A percentile compares a stretch with the other conserved stretches of the same genome.
Conservation (phyloP, 1,140 invertebrate species). For the Drosophila pachea region DNA sequence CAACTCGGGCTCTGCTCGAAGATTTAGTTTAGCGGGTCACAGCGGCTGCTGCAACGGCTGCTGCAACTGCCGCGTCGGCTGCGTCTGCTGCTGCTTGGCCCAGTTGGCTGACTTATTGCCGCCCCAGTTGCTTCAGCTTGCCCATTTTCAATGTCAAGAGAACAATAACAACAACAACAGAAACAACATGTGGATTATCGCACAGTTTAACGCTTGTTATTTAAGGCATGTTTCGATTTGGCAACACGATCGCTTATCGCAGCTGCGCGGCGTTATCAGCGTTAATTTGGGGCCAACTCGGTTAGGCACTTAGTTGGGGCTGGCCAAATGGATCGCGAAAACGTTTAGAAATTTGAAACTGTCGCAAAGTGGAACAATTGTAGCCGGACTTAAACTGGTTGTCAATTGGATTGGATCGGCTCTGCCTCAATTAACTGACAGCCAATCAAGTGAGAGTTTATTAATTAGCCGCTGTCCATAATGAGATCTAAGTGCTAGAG, state of each 20-base stretch:
- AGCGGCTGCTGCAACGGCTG: constrained; percentile 14
- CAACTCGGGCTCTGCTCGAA: constrained; percentile 16
- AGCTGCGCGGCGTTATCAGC: constrained; percentile 5
- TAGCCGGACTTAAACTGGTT: constrained; percentile 60
- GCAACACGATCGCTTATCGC: background rate
- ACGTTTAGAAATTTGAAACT: constrained; percentile 44
- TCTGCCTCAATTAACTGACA: constrained; percentile 48
- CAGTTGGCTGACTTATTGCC: constrained; percentile 55
- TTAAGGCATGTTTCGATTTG: background rate
- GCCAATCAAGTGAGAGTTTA: constrained; percentile 70
- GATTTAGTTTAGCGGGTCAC: constrained; percentile 72
- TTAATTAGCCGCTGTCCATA: constrained; percentile 62
- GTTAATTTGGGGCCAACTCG: background rate
- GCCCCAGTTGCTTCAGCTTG: constrained; percentile 25
- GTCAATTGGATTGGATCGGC: constrained; percentile 20
- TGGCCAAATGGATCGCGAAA: background rate
- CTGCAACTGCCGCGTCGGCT: background rate
- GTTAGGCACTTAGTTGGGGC: background rate
- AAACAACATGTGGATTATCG: constrained; percentile 33
- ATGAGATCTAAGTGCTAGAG: constrained; percentile 53
- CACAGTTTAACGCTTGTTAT: constrained; percentile 12
- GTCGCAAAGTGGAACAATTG: constrained; percentile 70
- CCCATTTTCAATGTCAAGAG: constrained; percentile 28
- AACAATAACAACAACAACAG: background rate
- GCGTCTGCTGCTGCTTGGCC: constrained; percentile 27